Base-by-base conservation (phyloP, 2,797 vertebrate genomes). In the Liparis tanakae region DNA sequence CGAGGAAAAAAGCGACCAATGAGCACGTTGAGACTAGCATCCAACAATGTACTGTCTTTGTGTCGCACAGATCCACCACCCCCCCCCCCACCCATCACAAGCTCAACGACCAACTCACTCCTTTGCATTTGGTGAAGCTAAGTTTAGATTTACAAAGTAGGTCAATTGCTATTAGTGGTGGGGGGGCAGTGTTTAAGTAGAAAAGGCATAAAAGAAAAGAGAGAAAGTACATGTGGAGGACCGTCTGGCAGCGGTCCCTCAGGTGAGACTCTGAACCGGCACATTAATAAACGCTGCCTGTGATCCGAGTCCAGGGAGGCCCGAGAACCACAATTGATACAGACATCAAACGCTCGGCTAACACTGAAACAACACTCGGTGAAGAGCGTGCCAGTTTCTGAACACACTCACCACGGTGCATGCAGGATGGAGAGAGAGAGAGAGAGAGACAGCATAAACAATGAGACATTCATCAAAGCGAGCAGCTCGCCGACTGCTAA, bases 401-500 rank as follows among this genome's bases (percentile, higher is more conserved):
- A 82, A 63, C 74, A 67, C 51, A 13, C 60, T 76, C 67, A 53
- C 44, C 51, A n/a, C 54, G 17, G 61, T 59, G 72, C 58, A 48
- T 54, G 65, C 22, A 51, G 53, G 69, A 78, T 7, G 48, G 57
- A 65, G 17, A 72, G 51, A 76, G 56, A 81, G 30, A 57, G 57
- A 87, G 67, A 79, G 20, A 25, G 70, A 88, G 67, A 82, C 51
- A 43, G 70, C 67, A 65, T 77, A 74, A 82, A 84, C 72, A 79
- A 87, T 83, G 76, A 92, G 84, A 89, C 80, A 90, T 91, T 88
- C 77, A 88, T 89, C 88, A 89, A 85, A 87, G 80, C 22, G 48
- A 53, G 25, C 25, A 30, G 25, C 25, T 2, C 25, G 25, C 25
- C 4, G 25, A 30, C 25, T 87, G 85, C 85, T 85, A 67, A 89